Evolutionary conservation across 2,888 invertebrate species (phyloP).

Genomic region (Scaptomyza flava): DNA sequence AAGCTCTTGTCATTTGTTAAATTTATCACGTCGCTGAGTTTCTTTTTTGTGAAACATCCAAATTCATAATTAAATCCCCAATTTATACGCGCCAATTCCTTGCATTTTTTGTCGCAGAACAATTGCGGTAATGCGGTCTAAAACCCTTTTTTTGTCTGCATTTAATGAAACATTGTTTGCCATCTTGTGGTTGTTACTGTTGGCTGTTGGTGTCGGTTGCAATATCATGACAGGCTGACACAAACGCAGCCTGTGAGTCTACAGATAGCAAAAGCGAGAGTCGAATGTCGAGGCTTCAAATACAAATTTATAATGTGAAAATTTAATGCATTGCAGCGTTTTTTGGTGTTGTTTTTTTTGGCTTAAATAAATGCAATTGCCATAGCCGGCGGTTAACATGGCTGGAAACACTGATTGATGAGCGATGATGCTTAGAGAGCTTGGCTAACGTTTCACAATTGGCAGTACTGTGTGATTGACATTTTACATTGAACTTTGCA

Average conservation of each 20-base stretch:
- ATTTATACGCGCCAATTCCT: conserved; percentile 62
- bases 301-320: conserved; percentile 54
- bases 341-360: conserved; percentile 10
- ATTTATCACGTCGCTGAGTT: conserved; percentile 16
- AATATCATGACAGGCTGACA: conserved; percentile 33
- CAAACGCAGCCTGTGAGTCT: conserved; percentile 21
- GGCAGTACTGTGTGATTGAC: conserved; percentile 56
- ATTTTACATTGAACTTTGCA: conserved; percentile 74
- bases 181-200: not conserved
- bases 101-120: conserved; percentile 39
- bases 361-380: conserved; percentile 25
- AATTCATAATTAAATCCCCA: conserved; percentile 52
- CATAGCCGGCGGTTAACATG: conserved; percentile 21
- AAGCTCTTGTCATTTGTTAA: conserved; percentile 49
- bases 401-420: conserved; percentile 66
- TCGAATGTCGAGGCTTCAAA: conserved; percentile 50
- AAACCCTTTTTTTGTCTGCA: conserved; percentile 12
- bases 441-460: conserved; percentile 36
- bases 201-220: conserved; percentile 20
- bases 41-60: not conserved
- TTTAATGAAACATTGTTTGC: conserved; percentile 48
- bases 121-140: conserved; percentile 27
- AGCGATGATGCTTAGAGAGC: conserved; percentile 16
- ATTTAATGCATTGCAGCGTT: too few species aligned
- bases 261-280: conserved; percentile 4